Base-by-base conservation (phyloP, 1,140 invertebrate genomes). In the Musca domestica region DNA sequence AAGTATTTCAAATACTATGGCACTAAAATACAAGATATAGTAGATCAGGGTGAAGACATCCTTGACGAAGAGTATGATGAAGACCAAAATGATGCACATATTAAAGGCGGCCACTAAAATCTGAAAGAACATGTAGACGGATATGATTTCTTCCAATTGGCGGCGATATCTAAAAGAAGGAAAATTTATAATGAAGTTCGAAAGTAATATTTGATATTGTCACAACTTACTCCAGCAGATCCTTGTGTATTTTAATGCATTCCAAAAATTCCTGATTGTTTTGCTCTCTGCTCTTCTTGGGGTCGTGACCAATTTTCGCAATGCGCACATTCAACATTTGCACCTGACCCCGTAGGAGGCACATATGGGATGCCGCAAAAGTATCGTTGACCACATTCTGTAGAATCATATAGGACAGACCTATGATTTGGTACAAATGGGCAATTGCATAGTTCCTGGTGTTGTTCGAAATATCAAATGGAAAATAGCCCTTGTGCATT, bases 81-180 rank as follows among this genome's bases (percentile, higher is more conserved):
- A 68, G 5, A 54, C 61, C 10, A 68, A 41, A n/a, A 64, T 30
- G 15, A 51, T 3, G 15, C 48, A 61, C 48, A 68, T 52, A 64
- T 41, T 47, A 17, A 68, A 22, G 14, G 47, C 52, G 1, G 51
- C 46, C 2, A 61, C 30, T 9, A 64, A 22, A 20, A 68, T 63
- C n/a, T 64, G 67, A 9, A 52, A 15, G 25, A 68, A 68, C 56
- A 68, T 71, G 1, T 74, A 68, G 0, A 14, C 6, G 27, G 73
- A 73, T 10, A 78, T 71, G 1, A 69, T 70, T 14, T 67, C 25
- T 2, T 46, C 22, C 1, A 69, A 68, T 6, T 74, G 46, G 14
- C 67, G 34, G 47, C 70, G 58, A 49, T 71, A 74, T 17, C 73
- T 74, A 30, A 0, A 70, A 54, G 20, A 48, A 48, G 12, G 19